A percentile compares a stretch with the other conserved stretches of the same genome.
These are phyloP conservation scores for Pterostichus madidus DNA, from an alignment of 2,888 invertebrate species.

Conservation along the genomic window DNA sequence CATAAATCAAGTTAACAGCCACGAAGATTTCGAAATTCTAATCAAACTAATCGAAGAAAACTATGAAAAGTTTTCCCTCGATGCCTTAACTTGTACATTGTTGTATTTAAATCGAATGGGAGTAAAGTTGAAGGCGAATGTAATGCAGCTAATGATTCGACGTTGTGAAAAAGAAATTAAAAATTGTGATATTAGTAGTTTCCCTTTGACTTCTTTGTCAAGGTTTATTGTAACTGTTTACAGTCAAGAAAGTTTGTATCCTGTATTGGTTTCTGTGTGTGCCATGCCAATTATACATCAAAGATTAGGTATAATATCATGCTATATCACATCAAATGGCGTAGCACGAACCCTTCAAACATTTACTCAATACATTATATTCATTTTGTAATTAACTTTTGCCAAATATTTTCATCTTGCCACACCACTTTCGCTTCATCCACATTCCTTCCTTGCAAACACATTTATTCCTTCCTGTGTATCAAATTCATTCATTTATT, in stretches of 20 bases:
- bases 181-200: slow-evolving; percentile 70
- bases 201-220: slow-evolving; percentile 75
- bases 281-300: slow-evolving; percentile 75
- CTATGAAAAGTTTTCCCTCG: slow-evolving; percentile 73
- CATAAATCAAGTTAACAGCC: slow-evolving; percentile 71
- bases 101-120: slow-evolving; percentile 78
- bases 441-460: too few species aligned
- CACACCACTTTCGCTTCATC: too few species aligned
- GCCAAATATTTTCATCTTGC: too few species aligned
- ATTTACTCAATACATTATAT: too few species aligned
- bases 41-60: slow-evolving; percentile 72
- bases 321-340: too few species aligned
- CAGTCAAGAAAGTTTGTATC: slow-evolving; percentile 75
- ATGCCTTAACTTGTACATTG: slow-evolving; percentile 76
- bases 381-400: too few species aligned
- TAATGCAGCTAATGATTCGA: slow-evolving; percentile 74
- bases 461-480: too few species aligned
- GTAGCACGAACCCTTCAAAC: too few species aligned
- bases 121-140: slow-evolving; percentile 72
- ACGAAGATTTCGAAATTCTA: slow-evolving; percentile 72
- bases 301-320: slow-evolving; percentile 75
- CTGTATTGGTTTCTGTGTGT: slow-evolving; percentile 75
- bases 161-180: slow-evolving; percentile 72
- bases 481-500: too few species aligned
- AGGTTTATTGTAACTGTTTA: slow-evolving; percentile 77